Conservation (phyloP, 2,113 vertebrate genomes). For the Hipposideros armiger region DNA sequence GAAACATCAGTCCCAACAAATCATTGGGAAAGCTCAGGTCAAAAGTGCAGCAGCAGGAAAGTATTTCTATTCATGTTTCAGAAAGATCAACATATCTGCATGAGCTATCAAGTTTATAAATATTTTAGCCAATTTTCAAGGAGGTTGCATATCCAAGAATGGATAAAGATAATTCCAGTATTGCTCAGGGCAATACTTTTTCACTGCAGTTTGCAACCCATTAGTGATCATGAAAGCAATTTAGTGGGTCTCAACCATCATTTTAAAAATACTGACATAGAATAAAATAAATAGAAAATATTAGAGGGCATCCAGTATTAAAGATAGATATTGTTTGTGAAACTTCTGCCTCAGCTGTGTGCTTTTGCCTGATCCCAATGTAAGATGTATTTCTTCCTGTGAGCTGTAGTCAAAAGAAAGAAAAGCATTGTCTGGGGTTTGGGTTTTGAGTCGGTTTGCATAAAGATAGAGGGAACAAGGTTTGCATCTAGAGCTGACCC, state of each 20-base stretch:
- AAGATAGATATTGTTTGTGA: neutral
- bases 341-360: neutral
- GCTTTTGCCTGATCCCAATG: neutral
- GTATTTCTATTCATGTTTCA: slow-evolving; percentile 16
- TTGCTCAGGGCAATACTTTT: slow-evolving; percentile 21
- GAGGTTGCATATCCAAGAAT: slow-evolving; percentile 46
- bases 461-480: neutral
- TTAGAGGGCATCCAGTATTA: neutral
- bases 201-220: neutral
- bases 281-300: neutral
- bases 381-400: neutral
- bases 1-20: slow-evolving; percentile 70
- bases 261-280: slow-evolving; percentile 20
- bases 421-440: neutral
- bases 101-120: neutral
- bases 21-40: slow-evolving; percentile 62
- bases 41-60: slow-evolving; percentile 55
- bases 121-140: slow-evolving; percentile 50
- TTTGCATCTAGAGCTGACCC: neutral
- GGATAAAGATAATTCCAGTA: slow-evolving; percentile 5
- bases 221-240: neutral
- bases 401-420: neutral
- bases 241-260: neutral
- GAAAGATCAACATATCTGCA: neutral
- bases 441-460: neutral